Evolutionary conservation across 1,140 invertebrate genomes (phyloP), one percentile per base, ranked within the genome.

Genomic region (Lasaia peninsularis): DNA sequence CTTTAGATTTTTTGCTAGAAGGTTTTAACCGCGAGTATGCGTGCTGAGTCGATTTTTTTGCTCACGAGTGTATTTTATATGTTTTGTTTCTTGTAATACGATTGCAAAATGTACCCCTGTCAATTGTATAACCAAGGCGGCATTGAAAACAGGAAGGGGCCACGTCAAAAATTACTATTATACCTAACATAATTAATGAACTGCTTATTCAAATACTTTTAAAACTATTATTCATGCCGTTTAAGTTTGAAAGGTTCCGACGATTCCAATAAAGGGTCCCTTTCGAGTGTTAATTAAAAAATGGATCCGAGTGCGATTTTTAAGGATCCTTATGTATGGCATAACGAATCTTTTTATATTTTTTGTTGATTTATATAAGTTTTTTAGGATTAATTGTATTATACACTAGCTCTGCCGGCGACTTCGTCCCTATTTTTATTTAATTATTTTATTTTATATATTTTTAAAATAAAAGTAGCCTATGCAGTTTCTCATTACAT

Each of bases 221-320:
- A 82, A 88, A 86, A 88, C 85, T 88, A 88, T 88, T 88, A 88
- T 86, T 88, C 81, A 88, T 86, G 76, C 80, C 81, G 77, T 88
- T 88, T 86, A 86, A 71, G 75, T 88, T 85, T 88, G 70, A 81
- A 83, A 75, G 55, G 75, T 79, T 75, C 85, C 85, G 85, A 81
- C 80, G 62, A 71, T 77, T 82, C 73, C 70, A 84, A 76, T 80
- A 72, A 86, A 79, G 77, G 73, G 74, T 73, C 73, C 65, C 68
- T 83, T 78, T 75, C 56, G 68, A 69, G 71, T 79, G 80, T 81
- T 86, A 81, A 84, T 86, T 84, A 83, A 80, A 83, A 74, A 78
- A 71, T 55, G 56, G 67, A 74, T 66, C 65, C 69, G 74, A 73
- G 70, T 82, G 82, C 82, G 73, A 87, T 84, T 86, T 77, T 78